phyloP scores from a whole-genome alignment of 2,113 vertebrate species.

The Grammomys surdaster region DNA sequence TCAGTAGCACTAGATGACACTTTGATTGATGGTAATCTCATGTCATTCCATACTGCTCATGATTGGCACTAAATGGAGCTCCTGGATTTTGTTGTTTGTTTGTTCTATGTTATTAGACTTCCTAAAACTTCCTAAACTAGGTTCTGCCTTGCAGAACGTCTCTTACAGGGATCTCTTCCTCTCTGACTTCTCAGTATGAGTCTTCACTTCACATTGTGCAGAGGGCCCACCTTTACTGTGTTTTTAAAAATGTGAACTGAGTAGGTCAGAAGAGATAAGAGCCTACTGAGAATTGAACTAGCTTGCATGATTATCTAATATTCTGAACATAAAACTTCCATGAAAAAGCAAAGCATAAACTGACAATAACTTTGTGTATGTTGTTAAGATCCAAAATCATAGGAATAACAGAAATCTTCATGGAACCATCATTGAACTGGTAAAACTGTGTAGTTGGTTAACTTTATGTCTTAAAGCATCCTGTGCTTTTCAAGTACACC shows the following conservation, averaged over 20 bases:
- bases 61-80: not conserved
- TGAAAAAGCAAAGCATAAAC: conserved; percentile 10
- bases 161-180: not conserved
- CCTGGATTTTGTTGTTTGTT: not conserved
- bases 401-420: not conserved
- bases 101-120: not conserved
- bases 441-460: conserved; percentile 6
- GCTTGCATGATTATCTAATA: not conserved
- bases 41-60: not conserved
- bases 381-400: conserved; percentile 23
- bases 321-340: not conserved
- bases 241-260: not conserved
- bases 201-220: not conserved
- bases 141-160: not conserved
- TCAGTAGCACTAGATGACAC: not conserved
- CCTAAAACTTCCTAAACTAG: not conserved
- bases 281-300: not conserved
- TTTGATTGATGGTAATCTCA: not conserved
- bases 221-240: not conserved
- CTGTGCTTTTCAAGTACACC: conserved; percentile 49
- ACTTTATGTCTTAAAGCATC: conserved; percentile 44
- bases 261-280: not conserved
- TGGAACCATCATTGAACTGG: not conserved
- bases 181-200: not conserved
- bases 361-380: not conserved